Conservation (phyloP, 2,888 invertebrate species). For the Clivina fossor region DNA sequence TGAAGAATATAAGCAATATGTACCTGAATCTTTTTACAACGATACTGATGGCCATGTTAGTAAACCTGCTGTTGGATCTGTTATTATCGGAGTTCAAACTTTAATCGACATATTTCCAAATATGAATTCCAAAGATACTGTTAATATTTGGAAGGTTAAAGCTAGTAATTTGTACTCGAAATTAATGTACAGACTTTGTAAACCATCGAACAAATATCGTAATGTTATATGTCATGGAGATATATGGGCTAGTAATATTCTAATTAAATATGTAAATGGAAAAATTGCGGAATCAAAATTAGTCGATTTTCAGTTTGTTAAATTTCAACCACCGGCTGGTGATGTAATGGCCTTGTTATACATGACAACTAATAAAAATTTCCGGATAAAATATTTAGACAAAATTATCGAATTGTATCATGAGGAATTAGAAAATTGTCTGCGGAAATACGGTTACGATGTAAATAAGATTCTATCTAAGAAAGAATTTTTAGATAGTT, state of each 20-base stretch:
- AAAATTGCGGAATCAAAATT: slow-evolving; percentile 42
- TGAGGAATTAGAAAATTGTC: slow-evolving; percentile 35
- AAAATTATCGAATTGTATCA: slow-evolving; percentile 41
- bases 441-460: slow-evolving; percentile 36
- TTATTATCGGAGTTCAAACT: slow-evolving; percentile 46
- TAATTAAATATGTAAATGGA: slow-evolving; percentile 46
- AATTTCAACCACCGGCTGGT: slow-evolving; percentile 44
- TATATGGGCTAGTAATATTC: slow-evolving; percentile 55
- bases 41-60: slow-evolving; percentile 42
- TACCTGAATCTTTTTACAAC: slow-evolving; percentile 52
- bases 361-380: slow-evolving; percentile 39
- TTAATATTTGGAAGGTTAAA: slow-evolving; percentile 35
- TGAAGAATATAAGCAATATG: slow-evolving; percentile 43
- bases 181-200: slow-evolving; percentile 44
- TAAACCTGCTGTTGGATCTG: slow-evolving; percentile 46
- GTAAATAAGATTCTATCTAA: slow-evolving; percentile 38
- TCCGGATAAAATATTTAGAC: slow-evolving; percentile 36
- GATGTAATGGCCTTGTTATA: slow-evolving; percentile 44
- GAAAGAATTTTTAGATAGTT: slow-evolving; percentile 42
- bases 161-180: slow-evolving; percentile 33
- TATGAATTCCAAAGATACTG: slow-evolving; percentile 20
- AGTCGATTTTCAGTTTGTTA: slow-evolving; percentile 44
- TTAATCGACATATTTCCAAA: slow-evolving; percentile 39
- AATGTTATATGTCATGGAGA: slow-evolving; percentile 55
- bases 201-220: slow-evolving; percentile 48